Conservation (phyloP, 2,113 vertebrate species). For the Callithrix jacchus region DNA sequence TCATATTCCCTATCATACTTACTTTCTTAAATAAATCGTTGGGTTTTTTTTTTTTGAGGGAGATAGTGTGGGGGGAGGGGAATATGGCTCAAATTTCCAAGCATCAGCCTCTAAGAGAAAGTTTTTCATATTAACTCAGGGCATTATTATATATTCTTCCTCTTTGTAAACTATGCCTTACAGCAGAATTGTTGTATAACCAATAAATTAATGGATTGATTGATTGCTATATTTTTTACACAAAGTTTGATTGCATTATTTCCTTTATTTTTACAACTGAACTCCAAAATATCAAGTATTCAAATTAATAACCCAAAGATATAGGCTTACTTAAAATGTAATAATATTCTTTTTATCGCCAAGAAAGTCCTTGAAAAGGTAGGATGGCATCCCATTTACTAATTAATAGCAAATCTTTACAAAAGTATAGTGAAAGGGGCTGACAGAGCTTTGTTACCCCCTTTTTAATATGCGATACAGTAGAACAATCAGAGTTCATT, state of each 20-base stretch:
- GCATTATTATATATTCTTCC: neutral
- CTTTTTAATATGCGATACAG: neutral
- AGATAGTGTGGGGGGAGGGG: neutral
- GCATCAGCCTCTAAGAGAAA: neutral
- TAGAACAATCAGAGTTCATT: neutral
- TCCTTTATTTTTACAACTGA: slow-evolving; percentile 44
- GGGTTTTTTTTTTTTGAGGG: neutral
- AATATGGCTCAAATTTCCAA: neutral
- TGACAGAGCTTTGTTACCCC: neutral
- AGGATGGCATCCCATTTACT: neutral
- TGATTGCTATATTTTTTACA: neutral
- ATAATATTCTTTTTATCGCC: neutral
- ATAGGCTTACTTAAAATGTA: neutral
- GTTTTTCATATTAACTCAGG: neutral
- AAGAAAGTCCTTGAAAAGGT: neutral
- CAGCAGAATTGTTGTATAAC: neutral
- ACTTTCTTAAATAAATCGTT: neutral
- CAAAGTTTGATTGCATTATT: slow-evolving; percentile 1
- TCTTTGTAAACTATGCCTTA: neutral
- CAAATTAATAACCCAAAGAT: neutral
- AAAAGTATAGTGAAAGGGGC: neutral
- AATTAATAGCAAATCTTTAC: neutral
- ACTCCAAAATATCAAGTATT: neutral
- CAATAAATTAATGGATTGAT: neutral
- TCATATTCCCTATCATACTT: neutral